Evolutionary conservation across 2,113 vertebrate genomes (phyloP).

Genomic region (Marmota monax): DNA sequence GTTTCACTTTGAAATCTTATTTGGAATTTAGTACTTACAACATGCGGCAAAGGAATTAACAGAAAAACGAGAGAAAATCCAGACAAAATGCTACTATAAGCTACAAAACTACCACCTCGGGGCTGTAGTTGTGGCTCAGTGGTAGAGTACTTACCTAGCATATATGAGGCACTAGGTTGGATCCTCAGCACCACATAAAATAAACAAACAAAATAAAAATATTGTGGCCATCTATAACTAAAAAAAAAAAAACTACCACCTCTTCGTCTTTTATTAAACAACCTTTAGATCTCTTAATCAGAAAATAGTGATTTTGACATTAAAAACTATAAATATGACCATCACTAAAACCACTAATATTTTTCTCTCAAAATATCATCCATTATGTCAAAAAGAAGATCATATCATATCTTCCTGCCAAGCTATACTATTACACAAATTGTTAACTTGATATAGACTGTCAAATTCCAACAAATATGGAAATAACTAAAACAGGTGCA

Average conservation of each 20-base stretch:
- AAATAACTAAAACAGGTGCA: conserved; percentile 60
- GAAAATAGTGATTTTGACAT: conserved; percentile 24
- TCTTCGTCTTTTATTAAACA: conserved; percentile 16
- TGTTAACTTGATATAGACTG: conserved; percentile 60
- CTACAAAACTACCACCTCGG: background rate
- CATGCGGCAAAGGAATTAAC: conserved; percentile 29
- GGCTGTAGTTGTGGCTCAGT: too few species aligned
- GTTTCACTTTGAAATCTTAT: conserved; percentile 9
- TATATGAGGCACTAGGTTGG: too few species aligned
- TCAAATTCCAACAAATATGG: conserved; percentile 26
- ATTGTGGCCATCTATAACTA: too few species aligned
- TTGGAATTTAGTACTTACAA: conserved; percentile 59
- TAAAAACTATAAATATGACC: background rate
- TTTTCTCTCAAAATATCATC: conserved; percentile 55
- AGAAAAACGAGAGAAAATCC: background rate
- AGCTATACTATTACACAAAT: conserved; percentile 53
- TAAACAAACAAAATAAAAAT: too few species aligned
- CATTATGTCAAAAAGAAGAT: conserved; percentile 29
- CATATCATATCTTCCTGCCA: conserved; percentile 30
- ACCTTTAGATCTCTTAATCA: conserved; percentile 22
- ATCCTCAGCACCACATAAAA: too few species aligned
- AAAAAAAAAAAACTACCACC: too few species aligned
- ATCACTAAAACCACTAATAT: background rate
- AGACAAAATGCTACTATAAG: background rate
- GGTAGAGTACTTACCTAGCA: too few species aligned